Conservation (phyloP, 2,797 vertebrate species). For the Dryobates pubescens region DNA sequence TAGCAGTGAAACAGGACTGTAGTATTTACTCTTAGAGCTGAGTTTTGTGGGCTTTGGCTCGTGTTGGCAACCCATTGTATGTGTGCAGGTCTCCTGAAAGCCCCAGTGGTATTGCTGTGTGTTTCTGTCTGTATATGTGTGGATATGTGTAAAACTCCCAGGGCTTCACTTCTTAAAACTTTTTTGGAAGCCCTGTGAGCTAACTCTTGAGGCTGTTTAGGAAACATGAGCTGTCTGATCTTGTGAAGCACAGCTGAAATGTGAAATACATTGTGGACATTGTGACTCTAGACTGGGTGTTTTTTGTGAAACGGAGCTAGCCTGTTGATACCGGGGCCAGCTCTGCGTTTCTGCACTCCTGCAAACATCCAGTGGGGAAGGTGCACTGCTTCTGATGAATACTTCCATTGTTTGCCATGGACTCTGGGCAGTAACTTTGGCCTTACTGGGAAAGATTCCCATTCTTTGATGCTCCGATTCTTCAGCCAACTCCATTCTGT, state of each 20-base stretch:
- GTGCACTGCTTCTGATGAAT: conserved; percentile 64
- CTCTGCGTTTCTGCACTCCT: neutral
- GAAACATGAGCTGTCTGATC: conserved; percentile 7
- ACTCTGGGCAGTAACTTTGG: conserved; percentile 62
- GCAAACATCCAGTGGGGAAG: conserved; percentile 37
- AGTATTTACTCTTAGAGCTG: neutral
- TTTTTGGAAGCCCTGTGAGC: neutral
- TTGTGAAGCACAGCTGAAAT: neutral
- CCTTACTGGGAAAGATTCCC: conserved; percentile 72
- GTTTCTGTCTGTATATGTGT: neutral
- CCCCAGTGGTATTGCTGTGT: neutral
- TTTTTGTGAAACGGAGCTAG: neutral
- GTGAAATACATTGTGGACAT: neutral
- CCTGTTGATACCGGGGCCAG: neutral
- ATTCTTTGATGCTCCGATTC: conserved; percentile 70
- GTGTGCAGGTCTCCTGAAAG: neutral
- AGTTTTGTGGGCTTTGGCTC: neutral
- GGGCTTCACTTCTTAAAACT: neutral
- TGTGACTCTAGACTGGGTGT: neutral
- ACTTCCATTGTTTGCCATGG: conserved; percentile 68
- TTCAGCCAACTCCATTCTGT: conserved; percentile 65
- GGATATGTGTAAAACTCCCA: neutral
- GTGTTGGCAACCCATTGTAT: neutral
- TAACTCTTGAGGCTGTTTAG: neutral
- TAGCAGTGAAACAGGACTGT: neutral